Evolutionary conservation across 1,140 invertebrate species (phyloP).

Genomic region (Heliconius nattereri): DNA sequence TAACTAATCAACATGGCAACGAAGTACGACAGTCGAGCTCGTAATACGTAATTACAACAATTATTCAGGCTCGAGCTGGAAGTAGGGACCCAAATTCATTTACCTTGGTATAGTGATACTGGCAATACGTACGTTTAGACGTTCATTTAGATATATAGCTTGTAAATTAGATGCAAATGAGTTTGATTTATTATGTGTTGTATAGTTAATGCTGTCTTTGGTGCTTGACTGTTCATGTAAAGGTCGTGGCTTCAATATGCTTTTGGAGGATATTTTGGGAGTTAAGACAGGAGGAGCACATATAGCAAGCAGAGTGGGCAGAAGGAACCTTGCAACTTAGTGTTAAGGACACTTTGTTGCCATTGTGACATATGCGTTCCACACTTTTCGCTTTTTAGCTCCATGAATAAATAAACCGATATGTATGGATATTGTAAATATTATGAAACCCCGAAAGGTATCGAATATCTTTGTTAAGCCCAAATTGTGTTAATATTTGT

Average conservation of each 20-base stretch:
- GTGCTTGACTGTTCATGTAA: background rate
- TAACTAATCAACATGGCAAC: constrained; percentile 21
- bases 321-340: no score
- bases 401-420: background rate
- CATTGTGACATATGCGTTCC: no score
- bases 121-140: constrained; percentile 14
- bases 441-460: background rate
- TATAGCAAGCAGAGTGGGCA: no score
- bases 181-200: background rate
- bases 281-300: no score
- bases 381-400: no score
- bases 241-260: background rate
- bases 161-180: constrained; percentile 5
- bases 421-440: background rate
- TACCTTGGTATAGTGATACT: background rate
- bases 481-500: background rate
- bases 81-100: constrained; percentile 19
- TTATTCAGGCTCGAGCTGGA: constrained; percentile 1
- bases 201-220: background rate
- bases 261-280: background rate
- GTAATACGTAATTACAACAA: constrained; percentile 33
- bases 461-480: background rate
- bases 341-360: no score
- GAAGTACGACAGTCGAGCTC: constrained; percentile 25
- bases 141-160: constrained; percentile 8